These are phyloP conservation scores for Clitarchus hookeri DNA, from an alignment of 2,888 invertebrate genomes.

Conservation along the genomic window DNA sequence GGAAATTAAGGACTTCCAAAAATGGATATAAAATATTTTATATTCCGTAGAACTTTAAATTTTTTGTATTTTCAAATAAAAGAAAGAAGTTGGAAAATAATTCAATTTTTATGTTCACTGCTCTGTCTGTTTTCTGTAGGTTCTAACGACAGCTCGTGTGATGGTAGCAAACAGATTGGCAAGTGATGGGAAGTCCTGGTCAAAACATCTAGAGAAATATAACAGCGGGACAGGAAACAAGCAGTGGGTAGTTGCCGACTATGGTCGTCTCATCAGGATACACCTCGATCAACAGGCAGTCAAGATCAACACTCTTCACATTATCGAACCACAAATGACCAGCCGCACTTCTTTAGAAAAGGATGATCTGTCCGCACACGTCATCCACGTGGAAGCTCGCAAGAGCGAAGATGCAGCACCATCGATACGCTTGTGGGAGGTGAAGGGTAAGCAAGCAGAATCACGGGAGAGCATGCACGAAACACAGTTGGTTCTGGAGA, in stretches of 20 bases:
- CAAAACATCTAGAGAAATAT: slow-evolving; percentile 65
- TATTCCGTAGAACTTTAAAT: too few relatives aligned
- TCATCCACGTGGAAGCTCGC: slow-evolving; percentile 7
- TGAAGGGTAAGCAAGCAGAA: neutral
- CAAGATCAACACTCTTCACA: neutral
- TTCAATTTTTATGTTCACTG: too few relatives aligned
- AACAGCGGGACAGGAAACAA: slow-evolving; percentile 85
- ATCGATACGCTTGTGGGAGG: neutral
- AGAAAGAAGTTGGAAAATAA: too few relatives aligned
- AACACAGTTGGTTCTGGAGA: neutral
- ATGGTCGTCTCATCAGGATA: slow-evolving; percentile 61
- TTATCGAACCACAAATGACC: too few relatives aligned
- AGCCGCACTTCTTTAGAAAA: too few relatives aligned
- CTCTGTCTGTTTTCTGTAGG: slow-evolving; percentile 50
- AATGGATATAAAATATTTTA: too few relatives aligned
- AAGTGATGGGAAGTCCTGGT: slow-evolving; percentile 73
- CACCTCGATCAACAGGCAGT: neutral
- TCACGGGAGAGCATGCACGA: neutral
- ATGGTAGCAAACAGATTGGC: slow-evolving; percentile 85
- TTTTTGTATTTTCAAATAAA: too few relatives aligned
- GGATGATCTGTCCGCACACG: neutral
- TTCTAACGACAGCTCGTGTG: slow-evolving; percentile 74
- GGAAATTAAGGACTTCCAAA: too few relatives aligned
- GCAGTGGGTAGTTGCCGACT: slow-evolving; percentile 85
- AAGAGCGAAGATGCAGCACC: neutral